These are phyloP conservation scores for Cyphomyrmex costatus DNA, from an alignment of 1,140 invertebrate genomes.

Conservation along the genomic window DNA sequence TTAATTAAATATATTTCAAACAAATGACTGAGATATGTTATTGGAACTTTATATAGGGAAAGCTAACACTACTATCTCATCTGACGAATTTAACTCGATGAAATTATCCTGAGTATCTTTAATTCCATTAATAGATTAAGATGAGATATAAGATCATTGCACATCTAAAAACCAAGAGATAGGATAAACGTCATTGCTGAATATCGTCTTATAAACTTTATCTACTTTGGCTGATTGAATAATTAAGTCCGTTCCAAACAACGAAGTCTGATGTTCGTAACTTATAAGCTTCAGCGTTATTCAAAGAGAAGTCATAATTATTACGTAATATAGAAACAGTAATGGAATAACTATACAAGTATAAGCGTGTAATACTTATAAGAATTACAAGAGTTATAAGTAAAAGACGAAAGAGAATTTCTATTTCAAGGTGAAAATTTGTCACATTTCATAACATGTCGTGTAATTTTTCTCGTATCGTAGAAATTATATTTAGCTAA, in stretches of 20 bases:
- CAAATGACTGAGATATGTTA: background rate
- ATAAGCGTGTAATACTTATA: background rate
- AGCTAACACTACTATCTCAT: constrained; percentile 25
- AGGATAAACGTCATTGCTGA: constrained; percentile 41
- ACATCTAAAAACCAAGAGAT: background rate
- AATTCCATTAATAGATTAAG: constrained; percentile 56
- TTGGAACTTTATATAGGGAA: background rate
- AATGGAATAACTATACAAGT: background rate
- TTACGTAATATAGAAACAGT: background rate
- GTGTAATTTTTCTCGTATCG: constrained; percentile 7
- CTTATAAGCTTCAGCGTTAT: background rate
- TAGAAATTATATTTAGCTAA: constrained; percentile 28
- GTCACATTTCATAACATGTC: background rate
- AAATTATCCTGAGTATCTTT: constrained; percentile 23
- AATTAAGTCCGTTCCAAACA: background rate
- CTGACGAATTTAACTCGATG: background rate
- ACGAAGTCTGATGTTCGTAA: background rate
- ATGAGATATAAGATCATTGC: constrained; percentile 24
- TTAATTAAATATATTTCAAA: constrained; percentile 23
- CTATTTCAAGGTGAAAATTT: background rate
- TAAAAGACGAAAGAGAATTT: background rate
- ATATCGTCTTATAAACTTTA: constrained; percentile 24
- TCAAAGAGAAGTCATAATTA: background rate
- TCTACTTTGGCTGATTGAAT: constrained; percentile 1
- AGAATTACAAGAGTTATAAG: background rate